These are phyloP conservation scores for Muntiacus muntjak DNA, from an alignment of 2,113 vertebrate genomes.

Conservation along the genomic window DNA sequence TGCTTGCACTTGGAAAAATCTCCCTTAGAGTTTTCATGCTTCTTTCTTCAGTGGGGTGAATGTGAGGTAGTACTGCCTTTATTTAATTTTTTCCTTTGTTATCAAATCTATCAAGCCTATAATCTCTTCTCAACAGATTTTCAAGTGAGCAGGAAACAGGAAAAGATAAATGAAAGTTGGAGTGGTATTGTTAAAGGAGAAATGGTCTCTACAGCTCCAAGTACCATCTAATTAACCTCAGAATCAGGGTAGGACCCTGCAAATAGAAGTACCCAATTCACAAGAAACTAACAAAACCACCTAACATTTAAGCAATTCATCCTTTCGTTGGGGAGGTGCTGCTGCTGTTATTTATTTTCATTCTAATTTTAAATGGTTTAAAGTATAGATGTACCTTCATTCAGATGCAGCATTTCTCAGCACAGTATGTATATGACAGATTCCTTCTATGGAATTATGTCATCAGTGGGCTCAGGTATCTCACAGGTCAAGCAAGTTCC, in stretches of 20 bases:
- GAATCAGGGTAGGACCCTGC: not conserved
- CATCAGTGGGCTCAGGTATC: not conserved
- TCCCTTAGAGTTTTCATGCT: not conserved
- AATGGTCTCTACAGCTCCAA: not conserved
- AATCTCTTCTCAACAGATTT: slow-evolving; percentile 42
- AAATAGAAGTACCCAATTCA: not conserved
- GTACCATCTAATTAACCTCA: slow-evolving; percentile 13
- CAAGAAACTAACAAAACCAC: not conserved
- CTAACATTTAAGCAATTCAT: not conserved
- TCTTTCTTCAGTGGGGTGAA: not conserved
- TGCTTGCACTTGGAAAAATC: not conserved
- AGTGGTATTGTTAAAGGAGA: not conserved
- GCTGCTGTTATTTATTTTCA: not conserved
- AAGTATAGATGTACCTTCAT: not conserved
- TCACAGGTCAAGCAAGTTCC: not conserved
- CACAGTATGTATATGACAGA: not conserved
- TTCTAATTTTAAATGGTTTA: slow-evolving; percentile 9
- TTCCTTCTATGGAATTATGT: not conserved
- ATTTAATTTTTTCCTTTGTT: not conserved
- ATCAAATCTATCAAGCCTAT: not conserved
- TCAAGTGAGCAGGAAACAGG: not conserved
- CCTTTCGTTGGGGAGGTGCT: not conserved
- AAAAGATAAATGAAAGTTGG: slow-evolving; percentile 37
- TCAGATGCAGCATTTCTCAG: not conserved
- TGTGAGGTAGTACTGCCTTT: not conserved